Percentiles rank a stretch among this genome's conserved stretches.
Evolutionary conservation across 2,113 vertebrate species (phyloP).

Genomic region (Gasterosteus aculeatus): DNA sequence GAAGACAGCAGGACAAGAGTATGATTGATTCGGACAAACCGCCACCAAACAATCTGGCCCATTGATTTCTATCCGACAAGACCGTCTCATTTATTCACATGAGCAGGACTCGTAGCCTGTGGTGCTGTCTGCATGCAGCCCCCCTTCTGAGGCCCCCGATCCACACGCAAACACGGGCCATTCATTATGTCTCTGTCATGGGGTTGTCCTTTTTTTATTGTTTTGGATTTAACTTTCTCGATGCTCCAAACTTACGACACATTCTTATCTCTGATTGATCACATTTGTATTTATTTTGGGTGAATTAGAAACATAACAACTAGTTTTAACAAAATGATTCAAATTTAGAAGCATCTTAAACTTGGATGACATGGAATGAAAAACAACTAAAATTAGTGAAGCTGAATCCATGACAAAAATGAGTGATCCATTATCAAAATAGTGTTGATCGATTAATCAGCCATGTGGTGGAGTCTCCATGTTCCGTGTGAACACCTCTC

Average conservation of each 20-base stretch:
- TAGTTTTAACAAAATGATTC: not conserved
- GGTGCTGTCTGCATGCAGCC: constrained; percentile 24
- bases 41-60: constrained; percentile 75
- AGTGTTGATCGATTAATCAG: not conserved
- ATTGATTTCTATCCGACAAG: constrained; percentile 72
- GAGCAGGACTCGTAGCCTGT: constrained; percentile 44
- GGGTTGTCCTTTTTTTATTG: not conserved
- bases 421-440: not conserved
- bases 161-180: constrained; percentile 30
- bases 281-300: not conserved
- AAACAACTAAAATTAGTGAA: not conserved
- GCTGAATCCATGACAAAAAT: not conserved
- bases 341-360: not conserved
- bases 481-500: not conserved
- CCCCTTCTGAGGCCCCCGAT: not conserved
- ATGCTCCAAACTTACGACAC: not conserved
- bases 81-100: constrained; percentile 63
- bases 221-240: not conserved
- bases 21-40: constrained; percentile 76
- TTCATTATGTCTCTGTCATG: constrained; percentile 48
- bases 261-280: not conserved
- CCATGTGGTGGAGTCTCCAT: not conserved
- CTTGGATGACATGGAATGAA: not conserved
- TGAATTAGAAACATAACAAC: not conserved
- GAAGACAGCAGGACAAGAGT: constrained; percentile 73